Percentiles rank a stretch among this genome's conserved stretches.
Evolutionary conservation across 2,113 vertebrate genomes (phyloP).

Genomic region (Herpailurus yagouaroundi): DNA sequence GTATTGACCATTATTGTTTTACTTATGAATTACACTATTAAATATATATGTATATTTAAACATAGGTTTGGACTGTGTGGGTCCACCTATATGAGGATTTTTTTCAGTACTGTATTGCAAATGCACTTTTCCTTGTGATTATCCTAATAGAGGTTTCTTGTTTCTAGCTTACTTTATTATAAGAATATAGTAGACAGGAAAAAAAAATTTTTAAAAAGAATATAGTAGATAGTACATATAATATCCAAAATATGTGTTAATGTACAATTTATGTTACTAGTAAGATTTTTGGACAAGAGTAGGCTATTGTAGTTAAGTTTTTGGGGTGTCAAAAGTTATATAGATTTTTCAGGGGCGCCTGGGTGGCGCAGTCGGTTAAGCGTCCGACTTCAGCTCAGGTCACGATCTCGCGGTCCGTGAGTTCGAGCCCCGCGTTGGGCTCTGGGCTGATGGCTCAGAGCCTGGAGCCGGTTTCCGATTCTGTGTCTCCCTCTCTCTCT

Average conservation of each 20-base stretch:
- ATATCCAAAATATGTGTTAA: neutral
- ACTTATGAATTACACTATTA: neutral
- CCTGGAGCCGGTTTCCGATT: no score
- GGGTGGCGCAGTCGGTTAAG: no score
- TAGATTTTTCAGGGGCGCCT: no score
- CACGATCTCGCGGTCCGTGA: no score
- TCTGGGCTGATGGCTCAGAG: no score
- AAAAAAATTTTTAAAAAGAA: no score
- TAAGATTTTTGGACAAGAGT: neutral
- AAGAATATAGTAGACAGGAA: neutral
- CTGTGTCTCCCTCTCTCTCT: no score
- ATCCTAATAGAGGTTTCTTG: neutral
- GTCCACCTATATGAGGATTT: neutral
- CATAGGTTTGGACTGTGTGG: neutral
- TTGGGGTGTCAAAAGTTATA: neutral
- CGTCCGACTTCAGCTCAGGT: no score
- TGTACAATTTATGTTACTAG: neutral
- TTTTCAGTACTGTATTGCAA: neutral
- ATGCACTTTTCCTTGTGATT: neutral
- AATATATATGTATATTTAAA: neutral
- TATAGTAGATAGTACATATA: no score
- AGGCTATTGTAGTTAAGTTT: neutral
- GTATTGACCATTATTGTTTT: slow-evolving; percentile 29
- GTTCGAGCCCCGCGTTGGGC: no score
- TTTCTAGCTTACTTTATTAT: neutral